Base-by-base conservation (phyloP, 53 echinoderm and acorn worm genomes). In the Apostichopus leukothele region DNA sequence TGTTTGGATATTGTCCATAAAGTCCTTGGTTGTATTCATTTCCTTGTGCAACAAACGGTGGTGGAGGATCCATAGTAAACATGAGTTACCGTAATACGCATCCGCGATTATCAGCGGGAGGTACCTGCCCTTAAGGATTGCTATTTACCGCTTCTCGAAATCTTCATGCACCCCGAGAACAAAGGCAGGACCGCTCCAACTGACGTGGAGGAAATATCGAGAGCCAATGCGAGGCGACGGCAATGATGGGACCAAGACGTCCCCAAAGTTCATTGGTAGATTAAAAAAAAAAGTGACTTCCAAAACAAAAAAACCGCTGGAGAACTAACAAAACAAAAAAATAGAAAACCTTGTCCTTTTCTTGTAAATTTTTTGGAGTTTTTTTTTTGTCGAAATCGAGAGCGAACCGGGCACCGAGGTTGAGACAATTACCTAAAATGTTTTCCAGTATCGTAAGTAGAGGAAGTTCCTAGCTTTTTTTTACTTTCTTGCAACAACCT, bases 1-100 rank as follows among this genome's bases (percentile, higher is more conserved):
- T 85, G 18, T 85, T 85, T 85, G 85, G 85, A 66, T 85, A 85
- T 85, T 85, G 85, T 66, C 67, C 85, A 85, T 85, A 85, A 59
- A 85, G 59, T 67, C 85, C 85, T 85, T 63, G 85, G 85, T 13
- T 85, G 66, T 85, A 85, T 85, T 85, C 85, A 85, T 12, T 85
- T 85, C 85, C 85, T 85, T 25, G 85, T 19, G 85, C 66, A 67
- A 67, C 67, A 84, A 84, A 84, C 63, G 66, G 67, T 66, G 85
- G 85, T 66, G 85, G 85, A 14, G 67, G 85, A 63, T 84, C 85
- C 85, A 84, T 84, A 21, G 80, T 80, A 80, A 80, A 80, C 80
- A 80, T 80, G 80, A 80, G 80, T 80, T 51, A 77, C 11, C 14
- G 68, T 68, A 18, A 13, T 68, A 5, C 68, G 68, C 59, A 80